A percentile compares a stretch with the other conserved stretches of the same genome.
These are phyloP conservation scores for Lasiurus borealis DNA, from an alignment of 2,113 vertebrate genomes.

Conservation along the genomic window DNA sequence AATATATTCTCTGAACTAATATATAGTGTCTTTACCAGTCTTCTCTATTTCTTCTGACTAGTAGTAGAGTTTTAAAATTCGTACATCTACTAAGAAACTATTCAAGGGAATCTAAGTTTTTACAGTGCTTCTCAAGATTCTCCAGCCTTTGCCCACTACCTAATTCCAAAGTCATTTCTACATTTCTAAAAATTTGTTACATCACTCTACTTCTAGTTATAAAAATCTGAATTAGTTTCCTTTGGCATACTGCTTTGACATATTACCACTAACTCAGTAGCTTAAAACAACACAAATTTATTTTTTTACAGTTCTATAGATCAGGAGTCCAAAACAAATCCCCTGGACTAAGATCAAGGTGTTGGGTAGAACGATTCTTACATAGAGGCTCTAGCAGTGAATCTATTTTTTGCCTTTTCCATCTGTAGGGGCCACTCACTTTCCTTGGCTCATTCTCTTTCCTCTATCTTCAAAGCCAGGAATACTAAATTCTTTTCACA, in stretches of 20 bases:
- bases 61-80: neutral
- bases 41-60: neutral
- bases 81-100: neutral
- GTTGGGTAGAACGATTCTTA: neutral
- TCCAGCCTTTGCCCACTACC: neutral
- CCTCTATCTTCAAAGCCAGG: neutral
- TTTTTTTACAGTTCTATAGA: neutral
- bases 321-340: neutral
- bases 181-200: neutral
- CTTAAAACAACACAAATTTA: neutral
- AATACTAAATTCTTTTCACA: neutral
- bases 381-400: neutral
- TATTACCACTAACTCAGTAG: neutral
- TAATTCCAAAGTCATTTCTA: neutral
- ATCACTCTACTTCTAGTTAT: neutral
- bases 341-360: neutral
- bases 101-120: neutral
- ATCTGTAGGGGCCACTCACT: neutral
- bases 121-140: neutral
- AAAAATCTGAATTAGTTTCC: neutral
- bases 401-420: neutral
- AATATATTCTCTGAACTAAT: neutral
- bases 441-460: neutral
- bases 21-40: neutral
- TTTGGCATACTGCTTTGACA: neutral